Conservation (phyloP, 2,888 invertebrate genomes). For the Drosophila suboccidentalis region DNA sequence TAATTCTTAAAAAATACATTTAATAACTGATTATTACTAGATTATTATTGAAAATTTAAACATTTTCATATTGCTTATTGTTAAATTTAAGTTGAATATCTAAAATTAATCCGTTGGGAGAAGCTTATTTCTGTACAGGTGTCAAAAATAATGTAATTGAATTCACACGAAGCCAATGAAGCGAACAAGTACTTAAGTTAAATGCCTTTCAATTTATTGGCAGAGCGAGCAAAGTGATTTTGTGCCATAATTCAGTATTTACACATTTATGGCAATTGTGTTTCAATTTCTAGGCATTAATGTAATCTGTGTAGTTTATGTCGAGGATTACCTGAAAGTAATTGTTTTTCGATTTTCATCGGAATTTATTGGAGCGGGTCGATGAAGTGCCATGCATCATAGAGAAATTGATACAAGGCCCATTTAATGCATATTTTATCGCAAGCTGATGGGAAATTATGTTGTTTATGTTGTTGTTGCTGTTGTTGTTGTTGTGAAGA, state of each 20-base stretch:
- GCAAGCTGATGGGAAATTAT: background rate
- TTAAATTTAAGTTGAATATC: background rate
- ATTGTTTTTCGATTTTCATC: conserved; percentile 50
- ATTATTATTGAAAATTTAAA: background rate
- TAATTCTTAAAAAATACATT: background rate
- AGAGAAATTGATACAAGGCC: conserved; percentile 7
- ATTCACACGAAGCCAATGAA: conserved; percentile 11
- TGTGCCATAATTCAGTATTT: conserved; percentile 25
- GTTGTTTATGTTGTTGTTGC: conserved; percentile 17
- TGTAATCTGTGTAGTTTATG: conserved; percentile 34
- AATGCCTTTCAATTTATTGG: conserved; percentile 35
- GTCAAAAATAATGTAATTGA: conserved; percentile 25
- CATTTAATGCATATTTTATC: conserved; percentile 43
- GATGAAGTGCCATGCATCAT: conserved; percentile 17
- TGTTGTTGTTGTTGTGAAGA: conserved; percentile 34
- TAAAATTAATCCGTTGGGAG: too few relatives aligned
- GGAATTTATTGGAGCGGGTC: conserved; percentile 26
- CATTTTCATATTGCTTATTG: background rate
- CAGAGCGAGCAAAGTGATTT: conserved; percentile 11
- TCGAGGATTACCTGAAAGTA: conserved; percentile 40
- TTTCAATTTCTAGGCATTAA: conserved; percentile 39
- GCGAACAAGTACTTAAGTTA: conserved; percentile 9
- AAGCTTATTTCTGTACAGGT: background rate
- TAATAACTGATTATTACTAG: background rate
- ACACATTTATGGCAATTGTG: conserved; percentile 46